Percentiles rank a stretch among this genome's conserved stretches.
Conservation (phyloP, 2,888 invertebrate species). For the Papilio gigon region DNA sequence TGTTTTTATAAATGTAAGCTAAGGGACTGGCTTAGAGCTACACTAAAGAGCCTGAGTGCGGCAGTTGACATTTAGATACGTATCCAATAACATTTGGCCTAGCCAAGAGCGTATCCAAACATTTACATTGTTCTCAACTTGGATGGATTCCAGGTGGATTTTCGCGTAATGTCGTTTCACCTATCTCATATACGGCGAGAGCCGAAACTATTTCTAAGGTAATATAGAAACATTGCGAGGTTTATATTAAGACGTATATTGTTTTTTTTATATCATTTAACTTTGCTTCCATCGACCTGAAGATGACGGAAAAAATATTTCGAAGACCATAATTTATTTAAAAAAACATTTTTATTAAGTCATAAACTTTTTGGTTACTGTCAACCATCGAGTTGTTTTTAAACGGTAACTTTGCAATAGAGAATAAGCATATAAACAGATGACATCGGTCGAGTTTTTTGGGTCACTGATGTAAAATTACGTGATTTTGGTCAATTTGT, state of each 20-base stretch:
- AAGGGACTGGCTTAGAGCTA: too few species aligned
- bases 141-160: conserved; percentile 31
- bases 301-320: not conserved
- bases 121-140: conserved; percentile 7
- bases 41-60: too few species aligned
- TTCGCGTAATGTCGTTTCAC: not conserved
- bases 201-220: not conserved
- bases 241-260: not conserved
- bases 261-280: not conserved
- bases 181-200: not conserved
- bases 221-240: not conserved
- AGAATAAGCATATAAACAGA: too few species aligned
- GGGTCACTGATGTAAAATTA: too few species aligned
- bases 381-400: too few species aligned
- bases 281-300: not conserved
- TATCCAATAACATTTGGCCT: conserved; percentile 8
- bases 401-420: too few species aligned
- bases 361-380: too few species aligned
- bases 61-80: not conserved
- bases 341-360: too few species aligned
- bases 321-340: too few species aligned
- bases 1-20: too few species aligned
- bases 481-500: too few species aligned
- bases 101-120: not conserved
- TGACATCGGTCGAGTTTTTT: too few species aligned